Evolutionary conservation across 1,140 invertebrate species (phyloP).

Genomic region (Choristoneura fumiferana): DNA sequence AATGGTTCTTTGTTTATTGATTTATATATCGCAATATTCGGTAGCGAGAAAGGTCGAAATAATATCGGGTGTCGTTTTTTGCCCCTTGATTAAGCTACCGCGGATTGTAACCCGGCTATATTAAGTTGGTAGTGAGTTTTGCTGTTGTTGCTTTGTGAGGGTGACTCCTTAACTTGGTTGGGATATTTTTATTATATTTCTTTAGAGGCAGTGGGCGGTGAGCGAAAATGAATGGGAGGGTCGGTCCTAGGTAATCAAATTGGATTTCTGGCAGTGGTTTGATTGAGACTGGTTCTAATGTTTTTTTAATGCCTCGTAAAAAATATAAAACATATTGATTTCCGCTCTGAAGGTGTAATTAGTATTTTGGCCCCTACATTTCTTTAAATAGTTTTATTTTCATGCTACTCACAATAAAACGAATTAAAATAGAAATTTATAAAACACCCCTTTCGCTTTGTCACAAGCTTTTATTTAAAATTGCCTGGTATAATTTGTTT

Average conservation of each 20-base stretch:
- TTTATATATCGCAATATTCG: slow-evolving; percentile 73
- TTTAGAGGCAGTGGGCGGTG: slow-evolving; percentile 5
- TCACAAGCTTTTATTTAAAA: no score
- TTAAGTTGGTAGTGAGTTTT: slow-evolving; percentile 32
- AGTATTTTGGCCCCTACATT: no score
- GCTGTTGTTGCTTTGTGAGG: slow-evolving; percentile 19
- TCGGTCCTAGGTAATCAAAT: slow-evolving; percentile 15
- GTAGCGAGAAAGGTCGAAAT: slow-evolving; percentile 63
- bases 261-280: slow-evolving; percentile 3
- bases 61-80: slow-evolving; percentile 54
- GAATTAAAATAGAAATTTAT: no score
- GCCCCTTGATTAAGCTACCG: slow-evolving; percentile 56
- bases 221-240: slow-evolving; percentile 18
- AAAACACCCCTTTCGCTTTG: no score
- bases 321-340: slow-evolving; percentile 2
- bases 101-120: slow-evolving; percentile 39
- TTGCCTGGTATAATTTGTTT: no score
- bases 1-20: slow-evolving; percentile 77
- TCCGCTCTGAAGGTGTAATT: background rate
- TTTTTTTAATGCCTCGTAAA: slow-evolving; percentile 1
- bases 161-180: slow-evolving; percentile 43
- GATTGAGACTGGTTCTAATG: slow-evolving; percentile 2
- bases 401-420: no score
- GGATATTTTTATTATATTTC: slow-evolving; percentile 17
- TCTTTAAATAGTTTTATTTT: no score